Evolutionary conservation across 2,888 invertebrate species (phyloP).

Genomic region (Atethmia centrago): DNA sequence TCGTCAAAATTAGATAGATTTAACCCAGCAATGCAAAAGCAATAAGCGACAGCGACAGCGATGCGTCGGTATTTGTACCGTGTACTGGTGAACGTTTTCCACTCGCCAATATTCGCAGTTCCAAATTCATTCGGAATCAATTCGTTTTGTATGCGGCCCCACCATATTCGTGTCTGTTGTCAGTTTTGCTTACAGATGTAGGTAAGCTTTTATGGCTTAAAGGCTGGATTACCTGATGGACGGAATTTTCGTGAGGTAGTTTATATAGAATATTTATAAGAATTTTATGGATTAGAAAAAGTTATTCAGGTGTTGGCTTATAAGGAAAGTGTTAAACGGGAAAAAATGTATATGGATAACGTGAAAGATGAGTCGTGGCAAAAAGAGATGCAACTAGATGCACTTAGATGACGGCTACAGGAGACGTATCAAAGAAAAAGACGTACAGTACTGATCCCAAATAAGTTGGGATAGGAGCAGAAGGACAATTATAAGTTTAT

Average conservation of each 20-base stretch:
- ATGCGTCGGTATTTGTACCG: slow-evolving; percentile 5
- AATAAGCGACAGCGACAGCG: slow-evolving; percentile 28
- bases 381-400: too few relatives aligned
- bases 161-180: slow-evolving; percentile 46
- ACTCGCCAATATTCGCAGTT: slow-evolving; percentile 36
- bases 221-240: not conserved
- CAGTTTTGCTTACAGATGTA: slow-evolving; percentile 28
- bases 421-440: not conserved
- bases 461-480: not conserved
- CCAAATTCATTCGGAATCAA: slow-evolving; percentile 51
- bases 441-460: not conserved
- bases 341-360: not conserved
- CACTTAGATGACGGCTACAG: not conserved
- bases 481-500: not conserved
- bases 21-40: slow-evolving; percentile 8
- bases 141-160: slow-evolving; percentile 41
- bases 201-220: slow-evolving; percentile 38
- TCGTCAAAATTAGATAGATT: not conserved
- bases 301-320: too few relatives aligned
- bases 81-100: slow-evolving; percentile 19
- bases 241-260: not conserved
- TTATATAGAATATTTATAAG: too few relatives aligned
- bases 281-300: too few relatives aligned
- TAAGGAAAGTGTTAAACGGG: not conserved
- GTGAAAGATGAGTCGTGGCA: not conserved